phyloP scores from a whole-genome alignment of 2,888 invertebrate species.

The Spatulosminthurus flaviceps region DNA sequence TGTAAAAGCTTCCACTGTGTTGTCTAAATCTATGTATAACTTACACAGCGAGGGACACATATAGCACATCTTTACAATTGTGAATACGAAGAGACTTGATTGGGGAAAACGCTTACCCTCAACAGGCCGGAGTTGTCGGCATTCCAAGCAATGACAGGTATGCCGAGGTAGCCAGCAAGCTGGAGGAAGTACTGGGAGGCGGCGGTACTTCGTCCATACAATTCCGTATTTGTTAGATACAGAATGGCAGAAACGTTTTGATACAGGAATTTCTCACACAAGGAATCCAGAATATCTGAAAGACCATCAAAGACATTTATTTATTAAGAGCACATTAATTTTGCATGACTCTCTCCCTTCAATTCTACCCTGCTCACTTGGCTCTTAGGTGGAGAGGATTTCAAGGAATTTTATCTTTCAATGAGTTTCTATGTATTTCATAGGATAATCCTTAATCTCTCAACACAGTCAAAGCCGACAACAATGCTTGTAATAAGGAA shows the following conservation, averaged over 20 bases:
- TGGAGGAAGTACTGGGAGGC: conserved; percentile 94
- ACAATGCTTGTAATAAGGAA: too few species aligned
- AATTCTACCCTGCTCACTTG: too few species aligned
- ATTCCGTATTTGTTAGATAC: conserved; percentile 95
- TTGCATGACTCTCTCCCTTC: background rate
- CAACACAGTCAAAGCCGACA: too few species aligned
- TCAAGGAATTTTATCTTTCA: too few species aligned
- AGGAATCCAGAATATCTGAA: conserved; percentile 84
- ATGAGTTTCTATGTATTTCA: too few species aligned
- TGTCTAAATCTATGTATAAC: too few species aligned
- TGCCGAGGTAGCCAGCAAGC: conserved; percentile 90
- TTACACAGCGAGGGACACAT: too few species aligned
- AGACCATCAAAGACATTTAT: background rate
- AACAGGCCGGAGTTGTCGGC: conserved; percentile 93
- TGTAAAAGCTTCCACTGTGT: too few species aligned
- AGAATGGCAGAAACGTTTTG: conserved; percentile 91
- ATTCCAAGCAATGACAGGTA: conserved; percentile 97
- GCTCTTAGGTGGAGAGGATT: too few species aligned
- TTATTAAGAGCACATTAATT: background rate
- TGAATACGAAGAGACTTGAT: background rate
- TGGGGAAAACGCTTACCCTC: conserved; percentile 66
- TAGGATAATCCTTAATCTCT: too few species aligned
- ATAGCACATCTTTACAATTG: too few species aligned
- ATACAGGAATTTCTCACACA: conserved; percentile 88
- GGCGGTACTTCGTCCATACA: conserved; percentile 90